These are phyloP conservation scores for Drosophila kuntzei DNA, from an alignment of 2,888 invertebrate genomes.

Conservation along the genomic window DNA sequence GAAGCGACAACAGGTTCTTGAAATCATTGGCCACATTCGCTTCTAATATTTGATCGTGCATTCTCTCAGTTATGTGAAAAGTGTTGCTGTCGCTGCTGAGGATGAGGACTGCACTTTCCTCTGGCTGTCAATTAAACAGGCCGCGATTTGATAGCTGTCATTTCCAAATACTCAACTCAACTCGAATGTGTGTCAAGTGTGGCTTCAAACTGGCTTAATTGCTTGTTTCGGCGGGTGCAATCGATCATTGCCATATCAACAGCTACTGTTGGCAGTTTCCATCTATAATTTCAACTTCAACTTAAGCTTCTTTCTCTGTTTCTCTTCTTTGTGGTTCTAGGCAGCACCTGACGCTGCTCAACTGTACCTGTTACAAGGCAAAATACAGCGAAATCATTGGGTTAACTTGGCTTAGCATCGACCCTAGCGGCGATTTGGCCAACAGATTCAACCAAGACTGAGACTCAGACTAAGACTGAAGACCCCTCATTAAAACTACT, in stretches of 20 bases:
- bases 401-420: conserved; percentile 25
- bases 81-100: conserved; percentile 26
- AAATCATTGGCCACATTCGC: conserved; percentile 28
- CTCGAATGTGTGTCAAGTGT: conserved; percentile 64
- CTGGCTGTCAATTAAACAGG: conserved; percentile 55
- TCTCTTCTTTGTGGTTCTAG: conserved; percentile 6
- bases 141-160: conserved; percentile 39
- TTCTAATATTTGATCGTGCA: conserved; percentile 74
- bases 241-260: conserved; percentile 58
- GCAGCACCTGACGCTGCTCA: conserved; percentile 42
- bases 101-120: conserved; percentile 8
- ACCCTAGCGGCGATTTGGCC: conserved; percentile 54
- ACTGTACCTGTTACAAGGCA: conserved; percentile 50
- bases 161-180: conserved; percentile 42
- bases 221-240: conserved; percentile 64
- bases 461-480: conserved; percentile 28
- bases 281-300: background rate
- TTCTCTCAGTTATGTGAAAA: conserved; percentile 70
- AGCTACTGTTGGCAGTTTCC: conserved; percentile 45
- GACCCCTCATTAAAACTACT: conserved; percentile 76
- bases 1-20: conserved; percentile 44
- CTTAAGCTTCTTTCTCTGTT: background rate
- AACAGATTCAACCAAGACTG: conserved; percentile 14
- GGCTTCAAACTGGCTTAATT: conserved; percentile 53
- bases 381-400: conserved; percentile 24